Base-by-base conservation (phyloP, 1,140 invertebrate genomes). In the Drosophila baimaii region DNA sequence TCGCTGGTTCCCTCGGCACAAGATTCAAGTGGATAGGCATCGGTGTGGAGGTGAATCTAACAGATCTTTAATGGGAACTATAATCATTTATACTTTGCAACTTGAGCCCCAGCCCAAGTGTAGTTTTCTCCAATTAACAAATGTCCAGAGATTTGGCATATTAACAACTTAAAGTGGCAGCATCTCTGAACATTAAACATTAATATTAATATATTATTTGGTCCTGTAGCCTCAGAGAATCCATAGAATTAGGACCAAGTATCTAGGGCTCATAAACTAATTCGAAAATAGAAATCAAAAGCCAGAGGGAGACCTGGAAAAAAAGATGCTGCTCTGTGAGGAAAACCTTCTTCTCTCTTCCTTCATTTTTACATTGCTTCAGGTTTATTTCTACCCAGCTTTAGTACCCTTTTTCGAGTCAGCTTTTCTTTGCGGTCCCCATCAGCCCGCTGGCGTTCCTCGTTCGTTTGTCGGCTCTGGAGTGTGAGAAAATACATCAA, bases 401-500 rank as follows among this genome's bases (percentile, higher is more conserved):
- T 27, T 25, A 58, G 62, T 49, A 41, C 65, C 65, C 62, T 66
- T 66, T 44, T 44, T 44, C 54, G 21, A 54, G 65, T 86, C 52
- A 81, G 75, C 65, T 75, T 81, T 77, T 81, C 76, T 68, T 52
- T 66, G 25, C 39, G 35, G 44, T 23, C 46, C 47, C 49, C 47
- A 49, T 49, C 47, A 68, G 39, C 41, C 73, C 71, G 61, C 33
- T 58, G 71, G 73, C 62, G 62, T 76, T 77, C 62, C 54, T 68
- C 62, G 54, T 33, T 66, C 46, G 23, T 19, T 17, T 25, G 21
- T 29, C 17, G 51, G 51, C 51, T 46, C 52, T 49, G 43, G 31
- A 88, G 83, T 86, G 82, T 86, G 83, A 88, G 82, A 86, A 88
- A 88, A 88, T 52, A 41, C 35, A 69, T 62, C 73, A 66, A 58